Conservation (phyloP, 1,140 invertebrate species). For the Meloidogyne hapla region DNA sequence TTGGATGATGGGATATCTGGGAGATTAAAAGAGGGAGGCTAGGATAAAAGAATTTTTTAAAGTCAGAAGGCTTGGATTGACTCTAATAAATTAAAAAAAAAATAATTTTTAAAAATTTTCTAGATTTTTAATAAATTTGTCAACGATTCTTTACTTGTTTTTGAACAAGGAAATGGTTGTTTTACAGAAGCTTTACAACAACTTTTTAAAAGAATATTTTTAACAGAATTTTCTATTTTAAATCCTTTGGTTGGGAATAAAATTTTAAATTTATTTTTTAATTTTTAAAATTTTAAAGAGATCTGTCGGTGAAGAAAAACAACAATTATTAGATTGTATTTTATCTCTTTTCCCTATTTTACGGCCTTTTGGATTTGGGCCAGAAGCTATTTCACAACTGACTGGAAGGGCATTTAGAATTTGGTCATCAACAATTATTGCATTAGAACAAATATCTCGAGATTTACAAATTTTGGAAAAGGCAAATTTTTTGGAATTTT, state of each 20-base stretch:
- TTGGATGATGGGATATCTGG: too few species aligned
- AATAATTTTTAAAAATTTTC: not conserved
- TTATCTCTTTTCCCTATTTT: constrained; percentile 2
- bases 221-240: constrained; percentile 24
- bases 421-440: constrained; percentile 19
- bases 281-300: constrained; percentile 20
- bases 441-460: constrained; percentile 13
- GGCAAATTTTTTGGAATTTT: not conserved
- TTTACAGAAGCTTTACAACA: constrained; percentile 11
- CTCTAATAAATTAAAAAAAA: not conserved
- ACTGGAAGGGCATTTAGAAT: constrained; percentile 12
- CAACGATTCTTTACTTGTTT: not conserved
- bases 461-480: constrained; percentile 10
- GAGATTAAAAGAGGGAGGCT: too few species aligned
- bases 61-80: too few species aligned
- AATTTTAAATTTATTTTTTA: not conserved
- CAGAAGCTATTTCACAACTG: not conserved
- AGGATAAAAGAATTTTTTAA: too few species aligned
- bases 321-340: constrained; percentile 11
- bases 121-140: constrained; percentile 9
- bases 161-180: constrained; percentile 4
- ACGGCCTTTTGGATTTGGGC: constrained; percentile 16
- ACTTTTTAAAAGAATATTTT: constrained; percentile 26
- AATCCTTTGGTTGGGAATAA: constrained; percentile 18
- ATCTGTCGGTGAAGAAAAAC: not conserved